Evolutionary conservation across 2,113 vertebrate species (phyloP), one percentile per base, ranked within the genome.

Genomic region (Xiphias gladius): DNA sequence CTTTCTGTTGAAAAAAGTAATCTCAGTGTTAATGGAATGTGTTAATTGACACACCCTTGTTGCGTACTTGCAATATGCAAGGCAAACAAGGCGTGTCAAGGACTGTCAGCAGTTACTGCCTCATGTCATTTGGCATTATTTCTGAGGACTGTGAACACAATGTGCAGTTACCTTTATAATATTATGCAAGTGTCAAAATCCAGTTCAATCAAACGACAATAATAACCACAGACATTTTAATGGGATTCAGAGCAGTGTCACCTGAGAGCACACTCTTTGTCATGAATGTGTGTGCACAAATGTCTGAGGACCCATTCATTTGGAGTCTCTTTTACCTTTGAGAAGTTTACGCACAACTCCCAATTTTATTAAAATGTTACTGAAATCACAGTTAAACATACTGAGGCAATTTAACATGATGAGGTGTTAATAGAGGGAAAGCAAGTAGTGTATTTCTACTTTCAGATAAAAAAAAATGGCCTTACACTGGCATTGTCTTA

Each of bases 171-270:
- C 76, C 73, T 77, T 78, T 67, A 59, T 69, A 50, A 83, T 77
- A 71, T 84, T 81, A 84, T 63, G 68, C 58, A 80, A 86, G 80
- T 75, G 73, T 75, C 73, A 86, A 86, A 86, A 86, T 88, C 86
- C 35, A 48, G 76, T 57, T 77, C 54, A 78, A 75, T 84, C 69
- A 84, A 75, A 84, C 75, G 70, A 86, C 78, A 77, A 84, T 84
- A 82, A 86, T 73, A 82, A 76, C 71, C 78, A 41, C 46, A 2
- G 74, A 48, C 66, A 11, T 72, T 86, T 86, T 86, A 84, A 86
- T 89, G 69, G 73, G 46, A 81, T 84, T 80, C 65, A 83, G 63
- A 77, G 57, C 28, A 43, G 30, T 65, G 65, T 79, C 83, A 76
- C 24, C 66, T 61, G 73, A 84, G 70, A 82, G 65, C 46, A 22